Base-by-base conservation (phyloP, 2,888 invertebrate species). In the Standfussiana lucernea region DNA sequence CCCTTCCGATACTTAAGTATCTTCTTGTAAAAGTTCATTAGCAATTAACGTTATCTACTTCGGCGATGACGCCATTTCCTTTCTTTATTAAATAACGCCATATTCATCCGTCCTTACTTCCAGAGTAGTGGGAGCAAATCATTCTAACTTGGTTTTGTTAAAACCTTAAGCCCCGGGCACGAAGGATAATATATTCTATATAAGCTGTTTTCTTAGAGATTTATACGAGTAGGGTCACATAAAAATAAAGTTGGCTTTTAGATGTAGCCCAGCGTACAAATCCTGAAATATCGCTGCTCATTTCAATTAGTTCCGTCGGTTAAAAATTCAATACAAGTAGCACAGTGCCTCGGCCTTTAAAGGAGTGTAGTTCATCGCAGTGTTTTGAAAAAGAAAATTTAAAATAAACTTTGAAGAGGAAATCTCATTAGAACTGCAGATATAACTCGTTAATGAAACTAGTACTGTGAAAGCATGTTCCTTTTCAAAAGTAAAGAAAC, bases 1-100 rank as follows among this genome's bases (percentile, higher is more conserved):
- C 94, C 94, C 93, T 93, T 92, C 91, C 91, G 90, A 93, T 93
- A 91, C 92, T 94, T 93, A 93, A 94, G 94, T 90, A 90, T 87
- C 87, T 90, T 93, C 94, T 95, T 95, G 95, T 94, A 92, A 94
- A 94, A 93, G 93, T 95, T 96, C 95, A 95, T 96, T 95, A 95
- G 94, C 94, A 94, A 95, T 95, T 93, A 93, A 93, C 90, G 88
- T 90, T 92, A 91, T 92, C 92, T 91, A 89, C 89, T 91, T 90
- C 88, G 86, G 86, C 86, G 82, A 85, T 85, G 86, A 87, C 86
- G 82, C 83, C 69, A 85, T 85, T 86, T 77, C 78, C 83, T 86
- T 89, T 75, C 79, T 90, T 88, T 88, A 89, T 88, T 87, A 87
- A 88, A 88, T 83, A 81, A 82, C 65, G 45, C 65, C 40, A 56